These are phyloP conservation scores for Chascanopsetta lugubris DNA, from an alignment of 2,113 vertebrate genomes.

Conservation along the genomic window DNA sequence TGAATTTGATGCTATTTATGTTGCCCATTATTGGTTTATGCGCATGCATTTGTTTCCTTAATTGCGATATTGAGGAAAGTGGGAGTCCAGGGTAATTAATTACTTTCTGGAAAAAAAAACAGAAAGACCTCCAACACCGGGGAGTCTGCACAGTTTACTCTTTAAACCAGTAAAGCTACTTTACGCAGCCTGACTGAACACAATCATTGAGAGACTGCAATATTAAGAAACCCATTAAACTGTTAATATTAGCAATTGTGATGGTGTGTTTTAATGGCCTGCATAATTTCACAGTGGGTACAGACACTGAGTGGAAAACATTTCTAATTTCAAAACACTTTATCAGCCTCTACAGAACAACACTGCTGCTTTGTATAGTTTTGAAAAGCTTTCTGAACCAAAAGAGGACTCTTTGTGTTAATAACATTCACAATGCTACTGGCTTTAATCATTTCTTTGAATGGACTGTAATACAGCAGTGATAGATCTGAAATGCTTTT, in stretches of 20 bases:
- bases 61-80: conserved; percentile 53
- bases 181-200: conserved; percentile 14
- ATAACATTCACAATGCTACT: neutral
- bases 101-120: conserved; percentile 18
- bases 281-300: conserved; percentile 31
- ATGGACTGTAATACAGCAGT: neutral
- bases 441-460: too few relatives aligned
- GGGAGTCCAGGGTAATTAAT: conserved; percentile 50
- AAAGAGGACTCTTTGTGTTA: neutral
- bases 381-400: neutral
- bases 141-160: conserved; percentile 17
- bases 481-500: too few relatives aligned
- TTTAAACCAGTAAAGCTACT: conserved; percentile 31
- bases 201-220: neutral
- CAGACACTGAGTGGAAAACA: conserved; percentile 14
- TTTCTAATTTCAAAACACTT: conserved; percentile 28
- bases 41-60: conserved; percentile 54
- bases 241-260: conserved; percentile 26
- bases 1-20: conserved; percentile 45
- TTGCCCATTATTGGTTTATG: conserved; percentile 52
- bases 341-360: conserved; percentile 18
- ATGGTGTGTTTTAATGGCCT: conserved; percentile 6
- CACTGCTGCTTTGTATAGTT: neutral
- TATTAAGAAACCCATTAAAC: conserved; percentile 38
- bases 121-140: conserved; percentile 16